Evolutionary conservation across 2,888 invertebrate species (phyloP).

Genomic region (Phania funesta): DNA sequence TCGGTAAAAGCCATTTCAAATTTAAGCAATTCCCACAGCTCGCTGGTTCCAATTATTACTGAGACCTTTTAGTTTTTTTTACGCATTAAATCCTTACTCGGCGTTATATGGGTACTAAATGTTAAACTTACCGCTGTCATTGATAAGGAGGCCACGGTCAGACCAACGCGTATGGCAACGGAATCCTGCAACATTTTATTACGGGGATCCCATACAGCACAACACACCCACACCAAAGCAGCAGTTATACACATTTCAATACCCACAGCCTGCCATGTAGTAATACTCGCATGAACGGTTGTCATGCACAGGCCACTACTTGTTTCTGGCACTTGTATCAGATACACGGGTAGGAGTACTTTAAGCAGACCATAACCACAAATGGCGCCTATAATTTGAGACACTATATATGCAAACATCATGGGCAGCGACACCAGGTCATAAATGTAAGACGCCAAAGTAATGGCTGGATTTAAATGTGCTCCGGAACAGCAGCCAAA

Average conservation of each 20-base stretch:
- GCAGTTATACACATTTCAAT: slow-evolving; percentile 85
- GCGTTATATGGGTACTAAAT: too few relatives aligned
- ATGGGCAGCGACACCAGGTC: slow-evolving; percentile 77
- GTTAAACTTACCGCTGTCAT: slow-evolving; percentile 83
- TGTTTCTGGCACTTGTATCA: slow-evolving; percentile 70
- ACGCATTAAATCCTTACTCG: too few relatives aligned
- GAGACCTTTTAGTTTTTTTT: too few relatives aligned
- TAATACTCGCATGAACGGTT: slow-evolving; percentile 81
- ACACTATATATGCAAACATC: slow-evolving; percentile 83
- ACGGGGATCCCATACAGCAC: slow-evolving; percentile 88
- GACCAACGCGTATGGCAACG: slow-evolving; percentile 84
- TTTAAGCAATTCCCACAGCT: too few relatives aligned
- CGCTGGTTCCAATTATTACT: too few relatives aligned
- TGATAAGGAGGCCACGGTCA: slow-evolving; percentile 85
- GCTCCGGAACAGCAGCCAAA: slow-evolving; percentile 90
- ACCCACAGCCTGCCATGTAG: slow-evolving; percentile 82
- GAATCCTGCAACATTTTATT: slow-evolving; percentile 85
- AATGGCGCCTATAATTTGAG: slow-evolving; percentile 85
- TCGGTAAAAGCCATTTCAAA: too few relatives aligned
- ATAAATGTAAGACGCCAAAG: slow-evolving; percentile 83
- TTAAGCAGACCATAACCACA: slow-evolving; percentile 86
- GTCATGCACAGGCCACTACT: slow-evolving; percentile 85
- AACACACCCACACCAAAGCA: slow-evolving; percentile 85
- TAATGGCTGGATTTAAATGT: slow-evolving; percentile 89
- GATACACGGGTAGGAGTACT: slow-evolving; percentile 81